phyloP scores from a whole-genome alignment of 1,140 invertebrate genomes.

The Cydia fagiglandana region DNA sequence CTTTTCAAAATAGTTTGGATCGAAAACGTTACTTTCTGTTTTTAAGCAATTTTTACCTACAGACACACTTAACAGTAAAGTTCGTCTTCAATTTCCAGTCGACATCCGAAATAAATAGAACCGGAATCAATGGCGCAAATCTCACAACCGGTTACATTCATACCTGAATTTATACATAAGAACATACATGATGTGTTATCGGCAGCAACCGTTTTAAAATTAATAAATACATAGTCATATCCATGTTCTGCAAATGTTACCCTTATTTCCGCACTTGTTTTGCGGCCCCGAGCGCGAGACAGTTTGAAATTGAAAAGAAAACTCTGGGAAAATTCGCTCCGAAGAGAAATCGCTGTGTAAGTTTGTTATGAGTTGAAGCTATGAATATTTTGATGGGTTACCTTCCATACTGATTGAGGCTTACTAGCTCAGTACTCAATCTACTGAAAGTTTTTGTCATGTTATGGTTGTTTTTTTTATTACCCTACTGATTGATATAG shows the following conservation, averaged over 20 bases:
- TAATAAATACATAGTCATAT: conserved; percentile 31
- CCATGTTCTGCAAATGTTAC: conserved; percentile 35
- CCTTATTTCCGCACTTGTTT: conserved; percentile 53
- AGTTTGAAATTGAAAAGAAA: conserved; percentile 62
- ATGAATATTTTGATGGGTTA: conserved; percentile 38
- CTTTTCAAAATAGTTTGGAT: too few relatives aligned
- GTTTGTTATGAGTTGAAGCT: conserved; percentile 27
- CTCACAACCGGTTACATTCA: too few relatives aligned
- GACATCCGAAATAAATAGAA: too few relatives aligned
- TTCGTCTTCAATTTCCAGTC: too few relatives aligned
- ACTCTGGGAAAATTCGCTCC: conserved; percentile 40
- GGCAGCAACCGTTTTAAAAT: neutral
- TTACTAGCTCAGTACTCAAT: neutral
- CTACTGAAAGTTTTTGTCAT: neutral
- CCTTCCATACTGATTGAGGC: conserved; percentile 23
- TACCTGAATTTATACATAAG: too few relatives aligned
- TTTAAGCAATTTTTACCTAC: too few relatives aligned
- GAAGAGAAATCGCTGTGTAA: conserved; percentile 33
- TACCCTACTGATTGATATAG: neutral
- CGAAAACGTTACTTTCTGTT: too few relatives aligned
- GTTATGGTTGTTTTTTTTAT: neutral
- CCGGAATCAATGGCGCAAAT: too few relatives aligned
- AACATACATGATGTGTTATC: too few relatives aligned
- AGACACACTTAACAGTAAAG: too few relatives aligned
- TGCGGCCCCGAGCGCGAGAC: conserved; percentile 43